Evolutionary conservation across 2,113 vertebrate species (phyloP), one percentile per base, ranked within the genome.

Genomic region (Lepisosteus osseus): DNA sequence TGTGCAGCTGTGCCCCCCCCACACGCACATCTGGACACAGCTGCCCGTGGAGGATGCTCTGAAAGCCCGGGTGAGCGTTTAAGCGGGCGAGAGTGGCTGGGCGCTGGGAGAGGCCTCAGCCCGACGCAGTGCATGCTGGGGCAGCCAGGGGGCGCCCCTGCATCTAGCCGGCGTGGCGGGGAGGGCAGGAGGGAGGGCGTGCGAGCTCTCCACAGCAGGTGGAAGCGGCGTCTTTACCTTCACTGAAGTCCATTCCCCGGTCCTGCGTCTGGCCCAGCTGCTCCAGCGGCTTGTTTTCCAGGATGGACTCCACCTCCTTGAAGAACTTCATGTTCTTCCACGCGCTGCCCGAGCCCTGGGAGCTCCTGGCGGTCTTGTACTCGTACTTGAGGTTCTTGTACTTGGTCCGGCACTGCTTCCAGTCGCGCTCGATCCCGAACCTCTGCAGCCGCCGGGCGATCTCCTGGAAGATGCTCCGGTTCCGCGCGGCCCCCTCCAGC

Each of bases 321-420:
- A 95, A 97, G 86, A 96, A 97, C 85, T 93, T 95, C 95, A 95
- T 97, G 55, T 84, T 92, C 77, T 87, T 96, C 29, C 86, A 87
- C 0, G 89, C 86, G 67, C 85, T 86, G 42, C 90, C 90, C 14
- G 80, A 73, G 29, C 84, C 87, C 17, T 90, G 91, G 41, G 92
- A 86, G 44, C 80, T 91, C 77, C 87, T 94, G 9, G 94, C 85
- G 1, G 85, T 95, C 81, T 94, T 95, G 80, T 96, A 94, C 85
- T 97, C 94, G 2, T 97, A 95, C 72, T 96, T 96, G 69, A 96
- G 81, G 83, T 96, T 98, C 88, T 97, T 95, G 71, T 96, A 95
- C 72, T 97, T 97, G 44, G 95, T 97, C n/a, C 95, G 93, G 74
- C 95, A 96, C 62, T 96, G 95, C 74, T 94, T 96, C 95, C 95